phyloP scores from a whole-genome alignment of 1,140 invertebrate genomes.

The Drosophila bocqueti region DNA sequence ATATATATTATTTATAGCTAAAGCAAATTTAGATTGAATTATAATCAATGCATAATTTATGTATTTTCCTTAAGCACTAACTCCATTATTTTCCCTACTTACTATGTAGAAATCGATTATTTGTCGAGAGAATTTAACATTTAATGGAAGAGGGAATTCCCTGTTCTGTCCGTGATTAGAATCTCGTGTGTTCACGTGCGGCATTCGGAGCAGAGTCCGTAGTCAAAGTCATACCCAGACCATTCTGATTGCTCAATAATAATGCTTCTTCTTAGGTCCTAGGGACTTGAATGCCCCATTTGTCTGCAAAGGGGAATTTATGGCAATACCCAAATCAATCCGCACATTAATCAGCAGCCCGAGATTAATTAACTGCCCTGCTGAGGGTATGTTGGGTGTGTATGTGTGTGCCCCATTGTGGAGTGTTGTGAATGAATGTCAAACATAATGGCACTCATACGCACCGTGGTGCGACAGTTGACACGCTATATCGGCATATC shows the following conservation, averaged over 20 bases:
- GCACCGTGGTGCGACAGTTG: conserved; percentile 69
- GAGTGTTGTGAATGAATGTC: conserved; percentile 75
- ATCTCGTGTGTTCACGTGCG: conserved; percentile 28
- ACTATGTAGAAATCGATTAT: conserved; percentile 7
- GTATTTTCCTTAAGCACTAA: no score
- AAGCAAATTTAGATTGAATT: background rate
- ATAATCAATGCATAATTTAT: background rate
- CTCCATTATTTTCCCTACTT: no score
- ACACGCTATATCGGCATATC: conserved; percentile 29
- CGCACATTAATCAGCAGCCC: conserved; percentile 69
- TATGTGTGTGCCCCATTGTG: conserved; percentile 24
- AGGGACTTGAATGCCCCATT: conserved; percentile 31
- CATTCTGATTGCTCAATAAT: conserved; percentile 29
- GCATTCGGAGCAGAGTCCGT: background rate
- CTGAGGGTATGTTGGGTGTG: background rate
- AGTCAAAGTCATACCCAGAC: conserved; percentile 4
- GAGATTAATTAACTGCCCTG: conserved; percentile 69
- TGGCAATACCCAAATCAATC: conserved; percentile 66
- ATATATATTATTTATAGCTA: background rate
- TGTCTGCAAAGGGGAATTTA: conserved; percentile 38
- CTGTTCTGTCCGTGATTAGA: conserved; percentile 12
- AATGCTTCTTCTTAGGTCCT: conserved; percentile 5
- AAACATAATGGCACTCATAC: conserved; percentile 77
- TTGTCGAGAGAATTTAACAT: conserved; percentile 23
- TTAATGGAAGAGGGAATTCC: conserved; percentile 23